Evolutionary conservation across 2,888 invertebrate species (phyloP).

Genomic region (Andrena flavipes): DNA sequence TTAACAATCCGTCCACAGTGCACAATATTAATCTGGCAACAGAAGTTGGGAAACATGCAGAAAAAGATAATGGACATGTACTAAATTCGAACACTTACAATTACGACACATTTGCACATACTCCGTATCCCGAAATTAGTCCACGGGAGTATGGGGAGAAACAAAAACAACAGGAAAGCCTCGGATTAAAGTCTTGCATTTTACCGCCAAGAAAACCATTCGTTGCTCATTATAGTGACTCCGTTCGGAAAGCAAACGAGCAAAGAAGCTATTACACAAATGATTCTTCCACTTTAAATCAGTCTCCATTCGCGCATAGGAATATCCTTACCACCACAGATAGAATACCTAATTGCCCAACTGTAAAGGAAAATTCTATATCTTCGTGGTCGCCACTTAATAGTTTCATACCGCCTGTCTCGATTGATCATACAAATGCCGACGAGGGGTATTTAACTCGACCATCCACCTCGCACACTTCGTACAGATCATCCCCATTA

Average conservation of each 20-base stretch:
- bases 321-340: neutral
- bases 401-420: neutral
- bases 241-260: neutral
- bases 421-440: slow-evolving; percentile 13
- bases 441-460: slow-evolving; percentile 38
- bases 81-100: neutral
- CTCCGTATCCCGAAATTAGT: neutral
- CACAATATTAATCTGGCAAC: neutral
- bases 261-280: neutral
- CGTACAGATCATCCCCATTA: slow-evolving; percentile 15
- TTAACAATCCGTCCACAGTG: neutral
- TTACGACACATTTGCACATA: neutral
- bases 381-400: slow-evolving; percentile 16
- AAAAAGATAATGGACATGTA: neutral
- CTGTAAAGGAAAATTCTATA: neutral
- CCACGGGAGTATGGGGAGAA: neutral
- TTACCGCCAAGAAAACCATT: neutral
- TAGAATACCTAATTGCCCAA: neutral
- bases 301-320: neutral
- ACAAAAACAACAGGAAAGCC: neutral
- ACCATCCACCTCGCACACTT: slow-evolving; percentile 4
- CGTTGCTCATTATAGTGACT: neutral
- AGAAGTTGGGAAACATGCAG: neutral
- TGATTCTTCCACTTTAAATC: neutral
- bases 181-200: neutral